A percentile compares a stretch with the other conserved stretches of the same genome.
phyloP scores from a whole-genome alignment of 1,140 invertebrate genomes.

The Schmidtea mediterranea region DNA sequence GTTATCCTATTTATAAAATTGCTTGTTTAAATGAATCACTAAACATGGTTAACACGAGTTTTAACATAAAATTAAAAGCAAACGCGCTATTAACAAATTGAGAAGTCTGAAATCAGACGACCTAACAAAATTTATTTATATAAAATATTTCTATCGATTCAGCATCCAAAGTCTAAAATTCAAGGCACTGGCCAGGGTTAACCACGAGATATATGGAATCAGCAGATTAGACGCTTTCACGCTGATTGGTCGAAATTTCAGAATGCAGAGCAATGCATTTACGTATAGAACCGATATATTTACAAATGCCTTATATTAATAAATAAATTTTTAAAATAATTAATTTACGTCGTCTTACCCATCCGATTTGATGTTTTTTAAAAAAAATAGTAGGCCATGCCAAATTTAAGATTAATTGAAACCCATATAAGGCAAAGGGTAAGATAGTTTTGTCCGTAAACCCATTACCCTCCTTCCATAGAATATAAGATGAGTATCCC shows the following conservation, averaged over 20 bases:
- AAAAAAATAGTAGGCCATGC: constrained; percentile 62
- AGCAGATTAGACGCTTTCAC: constrained; percentile 40
- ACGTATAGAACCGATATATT: too few species aligned
- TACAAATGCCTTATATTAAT: too few species aligned
- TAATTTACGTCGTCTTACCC: too few species aligned
- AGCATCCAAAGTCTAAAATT: constrained; percentile 41
- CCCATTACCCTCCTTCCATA: constrained; percentile 44
- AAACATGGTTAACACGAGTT: too few species aligned
- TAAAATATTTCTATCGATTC: too few species aligned
- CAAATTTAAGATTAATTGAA: constrained; percentile 52
- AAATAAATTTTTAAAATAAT: too few species aligned
- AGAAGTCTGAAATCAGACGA: too few species aligned
- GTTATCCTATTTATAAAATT: too few species aligned
- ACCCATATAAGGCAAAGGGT: constrained; percentile 41
- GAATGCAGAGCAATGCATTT: constrained; percentile 33
- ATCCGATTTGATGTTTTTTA: constrained; percentile 39
- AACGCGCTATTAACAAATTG: too few species aligned
- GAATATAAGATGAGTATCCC: constrained; percentile 57
- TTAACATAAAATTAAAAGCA: too few species aligned
- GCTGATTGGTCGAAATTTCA: constrained; percentile 40
- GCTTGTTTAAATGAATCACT: too few species aligned
- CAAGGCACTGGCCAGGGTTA: constrained; percentile 37
- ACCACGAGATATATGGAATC: constrained; percentile 49
- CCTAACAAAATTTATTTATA: too few species aligned
- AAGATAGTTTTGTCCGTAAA: constrained; percentile 2